Conservation (phyloP, 2,797 vertebrate species). For the Enteromius treurensis region DNA sequence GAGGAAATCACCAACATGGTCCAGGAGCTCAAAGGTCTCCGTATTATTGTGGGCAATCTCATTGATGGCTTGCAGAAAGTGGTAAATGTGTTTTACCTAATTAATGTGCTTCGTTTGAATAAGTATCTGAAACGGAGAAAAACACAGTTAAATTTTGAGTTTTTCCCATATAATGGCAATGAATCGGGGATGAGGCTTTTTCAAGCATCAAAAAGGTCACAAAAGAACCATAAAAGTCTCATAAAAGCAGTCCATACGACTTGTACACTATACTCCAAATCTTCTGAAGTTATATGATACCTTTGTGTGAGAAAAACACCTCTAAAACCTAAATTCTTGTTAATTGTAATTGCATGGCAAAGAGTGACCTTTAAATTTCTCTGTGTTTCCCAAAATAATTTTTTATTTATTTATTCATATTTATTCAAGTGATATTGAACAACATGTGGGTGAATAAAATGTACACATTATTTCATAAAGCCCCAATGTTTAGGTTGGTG, state of each 20-base stretch:
- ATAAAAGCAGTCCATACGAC: constrained; percentile 6
- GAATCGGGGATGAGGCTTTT: background rate
- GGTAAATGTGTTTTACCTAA: constrained; percentile 74
- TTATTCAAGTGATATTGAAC: background rate
- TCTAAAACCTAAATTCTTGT: background rate
- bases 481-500: constrained; percentile 8
- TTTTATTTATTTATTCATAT: background rate
- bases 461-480: constrained; percentile 3
- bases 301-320: constrained; percentile 1
- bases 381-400: background rate
- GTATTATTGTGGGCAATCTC: constrained; percentile 88
- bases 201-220: constrained; percentile 14
- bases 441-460: background rate
- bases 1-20: constrained; percentile 92
- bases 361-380: background rate
- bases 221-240: constrained; percentile 21
- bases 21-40: constrained; percentile 90
- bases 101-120: background rate
- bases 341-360: background rate
- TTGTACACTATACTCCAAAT: constrained; percentile 8
- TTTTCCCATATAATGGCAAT: background rate
- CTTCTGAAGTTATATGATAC: constrained; percentile 1
- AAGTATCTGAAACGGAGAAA: background rate
- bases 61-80: constrained; percentile 92
- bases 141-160: background rate